Conservation (phyloP, 2,113 vertebrate genomes). For the Myrmecophaga tridactyla region DNA sequence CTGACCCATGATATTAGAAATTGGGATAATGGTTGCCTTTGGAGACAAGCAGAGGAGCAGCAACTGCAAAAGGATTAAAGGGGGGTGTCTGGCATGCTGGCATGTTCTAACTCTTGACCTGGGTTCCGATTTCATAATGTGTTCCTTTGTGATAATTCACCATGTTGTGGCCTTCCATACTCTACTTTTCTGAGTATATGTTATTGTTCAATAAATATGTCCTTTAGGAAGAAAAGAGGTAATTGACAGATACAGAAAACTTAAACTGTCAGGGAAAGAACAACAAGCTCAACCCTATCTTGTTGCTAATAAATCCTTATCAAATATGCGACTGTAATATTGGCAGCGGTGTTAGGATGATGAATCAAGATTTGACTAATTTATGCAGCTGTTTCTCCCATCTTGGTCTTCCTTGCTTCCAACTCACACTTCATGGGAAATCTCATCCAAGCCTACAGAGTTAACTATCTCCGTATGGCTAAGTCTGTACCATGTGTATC, state of each 20-base stretch:
- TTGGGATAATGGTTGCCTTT: neutral
- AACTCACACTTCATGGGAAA: too few species aligned
- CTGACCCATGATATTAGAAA: neutral
- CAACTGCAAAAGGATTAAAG: too few species aligned
- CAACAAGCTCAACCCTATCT: neutral
- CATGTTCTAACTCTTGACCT: neutral
- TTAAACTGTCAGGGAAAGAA: neutral
- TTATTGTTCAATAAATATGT: neutral
- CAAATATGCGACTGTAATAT: neutral
- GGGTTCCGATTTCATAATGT: neutral
- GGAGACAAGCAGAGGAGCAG: too few species aligned
- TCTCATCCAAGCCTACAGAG: too few species aligned
- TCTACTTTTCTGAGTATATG: neutral
- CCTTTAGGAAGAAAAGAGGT: neutral
- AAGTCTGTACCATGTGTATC: too few species aligned
- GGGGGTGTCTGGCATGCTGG: too few species aligned
- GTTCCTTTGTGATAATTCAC: neutral
- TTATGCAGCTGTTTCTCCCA: too few species aligned
- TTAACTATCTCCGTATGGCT: too few species aligned
- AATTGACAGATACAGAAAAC: neutral
- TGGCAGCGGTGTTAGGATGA: too few species aligned
- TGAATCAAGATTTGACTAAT: too few species aligned
- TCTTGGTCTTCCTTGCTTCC: too few species aligned
- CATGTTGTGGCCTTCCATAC: neutral
- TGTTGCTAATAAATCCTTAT: neutral